phyloP scores from a whole-genome alignment of 2,888 invertebrate genomes.

The Salticus scenicus region DNA sequence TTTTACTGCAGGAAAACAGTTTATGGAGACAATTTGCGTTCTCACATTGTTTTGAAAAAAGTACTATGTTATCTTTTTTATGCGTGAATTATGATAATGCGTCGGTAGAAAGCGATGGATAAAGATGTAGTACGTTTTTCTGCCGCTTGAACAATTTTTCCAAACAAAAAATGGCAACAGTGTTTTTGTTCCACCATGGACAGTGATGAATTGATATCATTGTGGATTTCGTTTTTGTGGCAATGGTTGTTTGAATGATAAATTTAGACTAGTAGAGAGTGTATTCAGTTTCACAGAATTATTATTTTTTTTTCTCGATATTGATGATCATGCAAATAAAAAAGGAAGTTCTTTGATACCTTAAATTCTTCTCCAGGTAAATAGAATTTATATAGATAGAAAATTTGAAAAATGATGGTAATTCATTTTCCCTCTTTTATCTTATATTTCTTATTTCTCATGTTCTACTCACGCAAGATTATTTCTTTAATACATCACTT shows the following conservation, averaged over 20 bases:
- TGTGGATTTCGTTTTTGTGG: background rate
- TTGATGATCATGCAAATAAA: background rate
- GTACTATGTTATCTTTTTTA: conserved; percentile 46
- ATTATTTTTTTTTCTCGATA: background rate
- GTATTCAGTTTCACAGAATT: background rate
- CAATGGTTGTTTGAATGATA: conserved; percentile 1
- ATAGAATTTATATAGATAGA: background rate
- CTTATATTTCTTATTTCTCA: background rate
- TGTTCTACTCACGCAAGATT: background rate
- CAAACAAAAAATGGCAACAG: conserved; percentile 13
- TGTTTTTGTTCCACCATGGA: background rate
- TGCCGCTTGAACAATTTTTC: background rate
- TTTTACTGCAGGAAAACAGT: conserved; percentile 39
- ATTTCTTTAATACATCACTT: background rate
- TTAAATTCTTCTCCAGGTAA: background rate
- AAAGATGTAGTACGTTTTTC: conserved; percentile 26
- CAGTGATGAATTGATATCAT: conserved; percentile 17
- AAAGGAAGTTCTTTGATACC: background rate
- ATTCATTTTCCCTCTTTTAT: background rate
- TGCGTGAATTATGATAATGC: conserved; percentile 61
- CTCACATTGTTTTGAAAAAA: conserved; percentile 38
- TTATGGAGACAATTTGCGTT: conserved; percentile 41
- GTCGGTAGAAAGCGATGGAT: conserved; percentile 19
- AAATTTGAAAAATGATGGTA: background rate
- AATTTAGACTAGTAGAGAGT: background rate